Base-by-base conservation (phyloP, 2,113 vertebrate species). In the Corythornis cristatus region DNA sequence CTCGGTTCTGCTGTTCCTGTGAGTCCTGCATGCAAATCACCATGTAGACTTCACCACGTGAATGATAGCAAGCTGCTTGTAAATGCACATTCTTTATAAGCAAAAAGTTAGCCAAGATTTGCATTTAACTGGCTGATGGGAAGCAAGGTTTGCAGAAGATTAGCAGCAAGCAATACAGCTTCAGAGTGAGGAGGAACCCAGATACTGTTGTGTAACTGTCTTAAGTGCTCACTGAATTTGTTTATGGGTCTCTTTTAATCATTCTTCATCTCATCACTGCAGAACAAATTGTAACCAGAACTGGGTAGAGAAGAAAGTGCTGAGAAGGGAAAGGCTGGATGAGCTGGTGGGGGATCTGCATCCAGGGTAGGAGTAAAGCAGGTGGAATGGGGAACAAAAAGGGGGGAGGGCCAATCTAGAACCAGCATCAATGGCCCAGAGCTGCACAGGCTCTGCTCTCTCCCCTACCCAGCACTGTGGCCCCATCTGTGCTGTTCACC, bases 11-110 rank as follows among this genome's bases (percentile, higher is more conserved):
- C 80, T 50, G 37, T 46, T 91, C 57, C 76, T 84, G 35, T 62
- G 79, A 87, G 86, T 45, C 54, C 50, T 90, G 93, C 67, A 88
- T 95, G 68, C 75, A 95, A 90, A 96, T 93, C n/a, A 40, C 2
- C 5, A 31, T 37, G 46, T 29, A 88, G 68, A 31, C 58, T 54
- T 84, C 60, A 54, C 48, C 40, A 3, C 22, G 31, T 61, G 86
- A 94, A 90, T 51, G 75, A 89, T 18, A 93, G 68, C 61, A 72
- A 88, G 83, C 65, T 86, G 81, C 73, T 84, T 81, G 57, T 72
- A 86, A 92, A 75, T 90, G 65, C 76, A 91, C 87, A 85, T 89
- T 76, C 62, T 94, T 91, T 60, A 22, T 62, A 87, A 84, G 78
- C 33, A 85, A 11, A 93, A 93, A 93, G 43, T 88, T 93, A 93